phyloP scores from a whole-genome alignment of 2,113 vertebrate species.

The Scatophagus argus region DNA sequence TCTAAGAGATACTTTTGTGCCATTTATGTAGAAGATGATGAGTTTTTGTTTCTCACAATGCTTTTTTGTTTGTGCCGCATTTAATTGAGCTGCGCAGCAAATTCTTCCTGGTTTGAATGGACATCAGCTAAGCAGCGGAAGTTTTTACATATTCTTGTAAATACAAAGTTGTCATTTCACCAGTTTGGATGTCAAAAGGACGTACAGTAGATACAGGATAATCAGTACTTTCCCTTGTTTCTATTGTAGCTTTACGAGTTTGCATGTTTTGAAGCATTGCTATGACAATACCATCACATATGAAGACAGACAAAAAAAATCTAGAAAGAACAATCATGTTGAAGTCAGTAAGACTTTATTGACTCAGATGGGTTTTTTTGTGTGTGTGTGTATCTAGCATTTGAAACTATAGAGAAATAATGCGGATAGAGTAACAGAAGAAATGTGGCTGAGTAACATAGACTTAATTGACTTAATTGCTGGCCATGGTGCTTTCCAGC shows the following conservation, averaged over 20 bases:
- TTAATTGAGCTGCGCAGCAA: too few species aligned
- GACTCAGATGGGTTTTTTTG: slow-evolving; percentile 11
- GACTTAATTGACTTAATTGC: slow-evolving; percentile 45
- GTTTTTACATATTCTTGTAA: background rate
- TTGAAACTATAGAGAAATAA: background rate
- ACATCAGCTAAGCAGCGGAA: background rate
- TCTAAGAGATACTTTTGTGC: background rate
- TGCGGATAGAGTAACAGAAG: background rate
- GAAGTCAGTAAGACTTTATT: slow-evolving; percentile 48
- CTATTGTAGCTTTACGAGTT: background rate
- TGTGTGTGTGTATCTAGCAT: too few species aligned
- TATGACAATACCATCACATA: background rate
- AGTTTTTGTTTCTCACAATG: background rate
- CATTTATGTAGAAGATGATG: background rate
- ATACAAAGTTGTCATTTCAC: background rate
- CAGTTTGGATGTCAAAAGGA: background rate
- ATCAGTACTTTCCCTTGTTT: background rate
- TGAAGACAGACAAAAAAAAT: background rate
- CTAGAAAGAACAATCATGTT: background rate
- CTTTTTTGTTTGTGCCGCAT: background rate
- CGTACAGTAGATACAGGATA: background rate
- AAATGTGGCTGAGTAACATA: slow-evolving; percentile 17
- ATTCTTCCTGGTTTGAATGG: background rate
- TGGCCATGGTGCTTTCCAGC: slow-evolving; percentile 69
- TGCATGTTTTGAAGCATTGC: background rate